Base-by-base conservation (phyloP, 2,797 vertebrate species). In the Phataginus tetradactyla region DNA sequence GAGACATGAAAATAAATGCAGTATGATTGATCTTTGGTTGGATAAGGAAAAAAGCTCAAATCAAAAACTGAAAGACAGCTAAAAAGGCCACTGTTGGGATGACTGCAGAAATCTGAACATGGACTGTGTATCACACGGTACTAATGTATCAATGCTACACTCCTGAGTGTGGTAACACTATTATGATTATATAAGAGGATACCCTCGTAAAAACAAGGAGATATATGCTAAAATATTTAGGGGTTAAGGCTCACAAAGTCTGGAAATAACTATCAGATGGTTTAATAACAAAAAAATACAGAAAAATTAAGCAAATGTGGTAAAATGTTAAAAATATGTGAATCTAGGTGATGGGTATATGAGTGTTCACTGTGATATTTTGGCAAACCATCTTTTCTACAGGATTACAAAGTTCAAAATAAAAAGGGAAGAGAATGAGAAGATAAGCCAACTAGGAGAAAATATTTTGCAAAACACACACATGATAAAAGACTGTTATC, bases 371-470 rank as follows among this genome's bases (percentile, higher is more conserved):
- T 51, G 51, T 63, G 55, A 20, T 86, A 55, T 51, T 91, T 87
- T 32, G 86, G 29, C 23, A 91, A 95, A 66, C n/a, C 25, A 55
- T 86, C 27, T 87, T 68, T 90, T 88, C 45, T 80, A 9, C 34
- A 37, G 66, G 15, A 10, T 27, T 75, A 39, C 66, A 92, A 77
- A 90, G 68, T 92, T 88, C 64, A 92, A 96, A 93, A 91, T 86
- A 63, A 92, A 69, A 84, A 84, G 71, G 61, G 34, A 86, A 77
- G 27, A 80, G 86, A 66, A 95, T 34, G 21, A 78, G 51, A 95
- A 80, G 75, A 91, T 29, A 80, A 72, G 27, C 42, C 42, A 84
- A 86, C 9, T 32, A 14, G 55, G 59, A 86, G 59, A 74, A 89
- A 86, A 86, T 51, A 91, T 68, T 45, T 86, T 53, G 17, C 3